Base-by-base conservation (phyloP, 2,797 vertebrate species). In the Peromyscus aztecus region DNA sequence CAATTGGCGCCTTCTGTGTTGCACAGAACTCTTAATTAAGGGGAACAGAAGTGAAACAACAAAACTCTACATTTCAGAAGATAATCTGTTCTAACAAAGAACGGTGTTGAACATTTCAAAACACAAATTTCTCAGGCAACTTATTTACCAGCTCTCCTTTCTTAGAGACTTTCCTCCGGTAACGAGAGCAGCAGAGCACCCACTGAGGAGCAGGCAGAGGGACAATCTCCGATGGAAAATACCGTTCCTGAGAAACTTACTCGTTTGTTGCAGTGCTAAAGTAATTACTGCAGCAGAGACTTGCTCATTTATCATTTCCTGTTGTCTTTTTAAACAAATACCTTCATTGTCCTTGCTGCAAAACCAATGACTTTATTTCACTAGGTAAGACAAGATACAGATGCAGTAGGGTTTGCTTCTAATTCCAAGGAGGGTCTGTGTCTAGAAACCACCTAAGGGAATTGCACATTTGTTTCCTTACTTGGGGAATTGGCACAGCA, bases 291-390 rank as follows among this genome's bases (percentile, higher is more conserved):
- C 83, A 96, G 92, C 94, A 65, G 92, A 97, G 95, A 82, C 91
- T 89, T 65, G 91, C 94, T 97, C 95, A 82, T 97, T 97, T 95
- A 97, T 98, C 97, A 98, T 96, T 97, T 97, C 91, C 81, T 94
- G 81, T 97, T 97, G 97, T 93, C 97, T 94, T 96, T 96, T 97
- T 85, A 97, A 97, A 97, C 92, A 96, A 97, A 98, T 97, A 96
- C 95, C 96, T 91, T 97, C 95, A 95, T 86, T 95, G 95, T 97
- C 90, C 91, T 97, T 93, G 89, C 92, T 90, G 90, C 34, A 94
- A 97, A 97, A 90, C 95, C 92, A 97, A 90, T 96, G 94, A 96
- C 95, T 98, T 96, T 90, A 97, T 97, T 97, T 97, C 69, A 94
- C 34, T 34, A 80, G 69, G 57, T 67, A 86, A 2, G 49, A 88